Evolutionary conservation across 2,888 invertebrate genomes (phyloP).

Genomic region (Rhogogaster chlorosoma): DNA sequence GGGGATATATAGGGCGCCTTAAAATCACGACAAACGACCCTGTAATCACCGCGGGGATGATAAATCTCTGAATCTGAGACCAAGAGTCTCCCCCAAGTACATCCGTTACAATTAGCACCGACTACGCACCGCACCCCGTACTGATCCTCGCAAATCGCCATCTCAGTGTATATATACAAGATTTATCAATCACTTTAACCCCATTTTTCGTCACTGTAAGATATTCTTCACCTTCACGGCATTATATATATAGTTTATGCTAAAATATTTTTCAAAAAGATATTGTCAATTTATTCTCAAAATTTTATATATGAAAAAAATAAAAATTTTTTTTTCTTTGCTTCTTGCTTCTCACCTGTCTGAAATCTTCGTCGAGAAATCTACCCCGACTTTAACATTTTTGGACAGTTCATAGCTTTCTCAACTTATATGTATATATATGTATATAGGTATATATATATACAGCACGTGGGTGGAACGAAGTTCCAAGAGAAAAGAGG

Average conservation of each 20-base stretch:
- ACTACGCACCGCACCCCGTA: neutral
- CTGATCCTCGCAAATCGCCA: neutral
- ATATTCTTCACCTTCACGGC: neutral
- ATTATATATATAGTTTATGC: too few relatives aligned
- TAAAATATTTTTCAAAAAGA: too few relatives aligned
- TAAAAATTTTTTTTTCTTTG: too few relatives aligned
- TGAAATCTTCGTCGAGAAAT: too few relatives aligned
- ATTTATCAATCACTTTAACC: slow-evolving; percentile 8
- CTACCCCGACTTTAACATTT: too few relatives aligned
- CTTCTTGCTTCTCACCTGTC: too few relatives aligned
- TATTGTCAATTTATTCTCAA: too few relatives aligned
- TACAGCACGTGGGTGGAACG: neutral
- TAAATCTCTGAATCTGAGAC: slow-evolving; percentile 54
- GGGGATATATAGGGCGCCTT: slow-evolving; percentile 39
- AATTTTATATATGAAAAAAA: too few relatives aligned
- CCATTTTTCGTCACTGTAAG: neutral
- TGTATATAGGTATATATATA: too few relatives aligned
- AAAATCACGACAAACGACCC: slow-evolving; percentile 58
- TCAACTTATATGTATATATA: neutral
- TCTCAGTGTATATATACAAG: neutral
- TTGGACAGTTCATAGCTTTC: neutral
- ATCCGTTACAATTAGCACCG: slow-evolving; percentile 52
- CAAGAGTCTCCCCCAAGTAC: slow-evolving; percentile 48
- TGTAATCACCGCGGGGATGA: slow-evolving; percentile 58
- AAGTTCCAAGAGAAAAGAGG: neutral